These are phyloP conservation scores for Ceratina calcarata DNA, from an alignment of 1,140 invertebrate genomes.

Conservation along the genomic window DNA sequence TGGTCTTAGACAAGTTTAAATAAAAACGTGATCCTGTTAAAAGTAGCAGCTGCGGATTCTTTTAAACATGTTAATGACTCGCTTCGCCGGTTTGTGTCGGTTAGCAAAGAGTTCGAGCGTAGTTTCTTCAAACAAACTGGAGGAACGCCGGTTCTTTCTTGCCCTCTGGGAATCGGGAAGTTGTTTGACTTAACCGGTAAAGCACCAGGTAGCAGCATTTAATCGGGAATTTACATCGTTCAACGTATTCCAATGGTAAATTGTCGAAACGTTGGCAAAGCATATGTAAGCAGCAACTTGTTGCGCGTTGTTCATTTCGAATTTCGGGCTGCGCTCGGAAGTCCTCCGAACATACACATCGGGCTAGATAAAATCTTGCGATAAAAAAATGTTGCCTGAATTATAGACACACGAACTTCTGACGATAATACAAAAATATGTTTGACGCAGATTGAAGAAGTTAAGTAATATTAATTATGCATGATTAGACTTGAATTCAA, in stretches of 20 bases:
- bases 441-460: too few relatives aligned
- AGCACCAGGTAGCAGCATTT: constrained; percentile 20
- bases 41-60: too few relatives aligned
- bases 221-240: constrained; percentile 33
- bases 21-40: too few relatives aligned
- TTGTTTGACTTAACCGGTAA: constrained; percentile 22
- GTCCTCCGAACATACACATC: too few relatives aligned
- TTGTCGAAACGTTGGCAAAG: constrained; percentile 24
- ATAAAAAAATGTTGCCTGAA: too few relatives aligned
- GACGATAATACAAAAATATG: too few relatives aligned
- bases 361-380: too few relatives aligned
- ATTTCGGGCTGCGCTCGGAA: background rate
- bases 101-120: background rate
- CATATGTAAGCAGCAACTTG: constrained; percentile 45
- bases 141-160: constrained; percentile 2
- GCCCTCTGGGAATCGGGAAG: constrained; percentile 4
- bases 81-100: background rate
- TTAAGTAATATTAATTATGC: too few relatives aligned
- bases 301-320: constrained; percentile 32
- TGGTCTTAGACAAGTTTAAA: too few relatives aligned
- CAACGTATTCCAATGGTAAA: constrained; percentile 21
- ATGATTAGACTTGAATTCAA: too few relatives aligned
- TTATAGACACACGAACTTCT: too few relatives aligned
- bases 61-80: too few relatives aligned
- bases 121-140: background rate